Evolutionary conservation across 53 echinoderm and acorn worm species (phyloP).

Genomic region (Hippasteria phrygiana): DNA sequence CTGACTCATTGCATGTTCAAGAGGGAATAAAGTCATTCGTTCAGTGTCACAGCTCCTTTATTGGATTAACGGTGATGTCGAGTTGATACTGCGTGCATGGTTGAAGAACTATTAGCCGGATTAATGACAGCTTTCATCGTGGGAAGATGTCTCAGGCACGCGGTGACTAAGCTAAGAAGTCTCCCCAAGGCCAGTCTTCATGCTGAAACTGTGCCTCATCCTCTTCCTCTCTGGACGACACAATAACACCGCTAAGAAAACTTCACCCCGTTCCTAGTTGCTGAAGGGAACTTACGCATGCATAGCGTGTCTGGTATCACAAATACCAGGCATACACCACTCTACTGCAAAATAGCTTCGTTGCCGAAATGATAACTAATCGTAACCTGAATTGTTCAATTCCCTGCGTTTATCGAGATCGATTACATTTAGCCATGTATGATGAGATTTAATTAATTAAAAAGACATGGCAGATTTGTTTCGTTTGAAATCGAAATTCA

Average conservation of each 20-base stretch:
- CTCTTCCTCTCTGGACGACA: background rate
- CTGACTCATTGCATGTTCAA: too few species aligned
- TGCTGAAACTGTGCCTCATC: background rate
- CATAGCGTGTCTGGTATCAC: conserved; percentile 1
- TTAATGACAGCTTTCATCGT: background rate
- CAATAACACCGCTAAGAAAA: background rate
- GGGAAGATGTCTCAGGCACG: background rate
- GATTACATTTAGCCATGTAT: too few species aligned
- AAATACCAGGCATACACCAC: background rate
- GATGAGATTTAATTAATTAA: too few species aligned
- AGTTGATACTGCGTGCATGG: background rate
- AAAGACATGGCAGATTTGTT: too few species aligned
- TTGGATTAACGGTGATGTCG: background rate
- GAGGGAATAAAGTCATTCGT: background rate
- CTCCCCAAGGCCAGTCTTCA: background rate
- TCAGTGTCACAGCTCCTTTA: background rate
- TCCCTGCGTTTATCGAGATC: too few species aligned
- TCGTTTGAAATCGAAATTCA: too few species aligned
- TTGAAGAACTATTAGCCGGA: background rate
- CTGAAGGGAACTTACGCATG: background rate
- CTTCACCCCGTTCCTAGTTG: conserved; percentile 1
- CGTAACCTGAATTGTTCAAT: too few species aligned
- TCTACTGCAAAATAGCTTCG: background rate
- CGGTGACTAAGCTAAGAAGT: background rate
- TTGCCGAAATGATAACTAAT: background rate